These are phyloP conservation scores for Bombycilla garrulus DNA, from an alignment of 2,113 vertebrate species.

Conservation along the genomic window DNA sequence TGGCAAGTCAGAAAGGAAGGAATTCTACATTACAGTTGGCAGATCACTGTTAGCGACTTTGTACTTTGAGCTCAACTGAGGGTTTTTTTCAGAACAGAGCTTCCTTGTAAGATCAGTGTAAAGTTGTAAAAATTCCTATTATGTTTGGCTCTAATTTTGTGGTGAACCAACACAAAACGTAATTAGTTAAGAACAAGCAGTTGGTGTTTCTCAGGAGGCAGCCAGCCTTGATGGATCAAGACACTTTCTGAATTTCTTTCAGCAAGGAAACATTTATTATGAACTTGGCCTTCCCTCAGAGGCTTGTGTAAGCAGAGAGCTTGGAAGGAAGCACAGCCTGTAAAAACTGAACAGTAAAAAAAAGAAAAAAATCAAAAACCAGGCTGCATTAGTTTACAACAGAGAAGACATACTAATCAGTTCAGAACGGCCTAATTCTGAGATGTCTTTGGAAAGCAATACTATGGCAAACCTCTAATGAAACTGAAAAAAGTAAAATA, in stretches of 20 bases:
- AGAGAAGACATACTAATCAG: not conserved
- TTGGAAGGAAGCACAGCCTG: not conserved
- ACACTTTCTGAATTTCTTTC: not conserved
- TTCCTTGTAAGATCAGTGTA: not conserved
- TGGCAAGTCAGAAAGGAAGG: not conserved
- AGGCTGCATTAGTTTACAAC: not conserved
- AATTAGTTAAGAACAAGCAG: slow-evolving; percentile 13
- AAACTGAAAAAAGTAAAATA: not conserved
- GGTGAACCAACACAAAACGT: not conserved
- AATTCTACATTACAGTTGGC: not conserved
- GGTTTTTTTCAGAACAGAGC: not conserved
- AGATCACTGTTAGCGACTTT: not conserved
- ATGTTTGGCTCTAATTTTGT: not conserved
- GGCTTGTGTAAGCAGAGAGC: not conserved
- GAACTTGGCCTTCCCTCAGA: slow-evolving; percentile 25
- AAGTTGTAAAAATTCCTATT: not conserved
- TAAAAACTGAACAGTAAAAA: not conserved
- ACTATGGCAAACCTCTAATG: not conserved
- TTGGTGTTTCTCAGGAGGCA: slow-evolving; percentile 23
- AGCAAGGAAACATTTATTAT: slow-evolving; percentile 5
- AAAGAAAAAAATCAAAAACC: not conserved
- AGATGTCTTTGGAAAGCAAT: not conserved
- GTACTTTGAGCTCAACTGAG: not conserved
- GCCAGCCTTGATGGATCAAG: not conserved
- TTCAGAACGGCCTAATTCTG: not conserved